A percentile compares a stretch with the other conserved stretches of the same genome.
Evolutionary conservation across 2,113 vertebrate species (phyloP).

Genomic region (Hipposideros armiger): DNA sequence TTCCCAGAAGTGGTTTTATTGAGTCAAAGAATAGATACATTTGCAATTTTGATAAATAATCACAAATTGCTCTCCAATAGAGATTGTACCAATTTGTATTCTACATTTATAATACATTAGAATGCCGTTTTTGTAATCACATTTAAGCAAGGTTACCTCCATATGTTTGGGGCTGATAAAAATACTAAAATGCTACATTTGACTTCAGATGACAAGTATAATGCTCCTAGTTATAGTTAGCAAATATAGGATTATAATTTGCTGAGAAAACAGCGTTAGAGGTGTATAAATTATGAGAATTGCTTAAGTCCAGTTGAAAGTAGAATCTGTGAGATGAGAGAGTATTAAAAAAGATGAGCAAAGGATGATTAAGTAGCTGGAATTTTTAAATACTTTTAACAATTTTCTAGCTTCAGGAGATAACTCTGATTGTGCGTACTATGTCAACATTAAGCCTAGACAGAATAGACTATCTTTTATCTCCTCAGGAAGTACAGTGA

Average conservation of each 20-base stretch:
- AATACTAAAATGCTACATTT: not conserved
- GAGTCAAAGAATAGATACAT: constrained; percentile 3
- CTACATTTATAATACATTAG: not conserved
- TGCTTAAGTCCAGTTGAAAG: not conserved
- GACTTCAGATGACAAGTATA: not conserved
- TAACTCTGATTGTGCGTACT: not conserved
- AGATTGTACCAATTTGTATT: not conserved
- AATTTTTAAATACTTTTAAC: not conserved
- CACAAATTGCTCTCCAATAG: not conserved
- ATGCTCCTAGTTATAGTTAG: not conserved
- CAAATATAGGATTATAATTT: not conserved
- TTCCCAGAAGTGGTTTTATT: constrained; percentile 18
- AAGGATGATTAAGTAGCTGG: not conserved
- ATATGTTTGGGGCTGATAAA: not conserved
- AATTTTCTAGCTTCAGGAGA: not conserved
- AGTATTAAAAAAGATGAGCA: not conserved
- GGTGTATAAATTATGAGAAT: not conserved
- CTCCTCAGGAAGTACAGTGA: not conserved
- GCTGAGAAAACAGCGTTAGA: not conserved
- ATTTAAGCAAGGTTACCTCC: not conserved
- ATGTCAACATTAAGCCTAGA: not conserved
- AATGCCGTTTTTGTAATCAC: not conserved
- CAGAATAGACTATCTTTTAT: not conserved
- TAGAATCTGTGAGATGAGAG: not conserved
- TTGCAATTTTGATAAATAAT: not conserved